phyloP scores from a whole-genome alignment of 2,797 vertebrate genomes.

The Carduelis carduelis region DNA sequence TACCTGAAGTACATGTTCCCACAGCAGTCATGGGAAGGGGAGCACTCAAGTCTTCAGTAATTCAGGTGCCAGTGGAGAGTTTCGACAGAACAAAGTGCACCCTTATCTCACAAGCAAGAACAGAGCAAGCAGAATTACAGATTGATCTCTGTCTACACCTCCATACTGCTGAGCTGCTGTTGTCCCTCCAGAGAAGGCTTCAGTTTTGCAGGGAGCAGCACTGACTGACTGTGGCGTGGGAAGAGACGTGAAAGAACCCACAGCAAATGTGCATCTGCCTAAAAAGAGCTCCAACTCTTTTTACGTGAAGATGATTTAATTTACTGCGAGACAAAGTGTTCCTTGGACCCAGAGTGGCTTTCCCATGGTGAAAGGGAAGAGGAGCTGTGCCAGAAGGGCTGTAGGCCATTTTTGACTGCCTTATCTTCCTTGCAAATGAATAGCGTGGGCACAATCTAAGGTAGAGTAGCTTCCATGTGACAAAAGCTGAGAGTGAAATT shows the following conservation, averaged over 20 bases:
- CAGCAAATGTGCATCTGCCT: neutral
- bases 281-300: neutral
- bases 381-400: neutral
- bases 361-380: neutral
- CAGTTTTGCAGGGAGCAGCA: conserved; percentile 11
- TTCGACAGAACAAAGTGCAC: accelerated
- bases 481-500: neutral
- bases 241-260: neutral
- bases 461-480: neutral
- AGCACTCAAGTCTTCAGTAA: neutral
- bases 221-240: neutral
- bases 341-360: neutral
- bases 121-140: neutral
- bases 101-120: neutral
- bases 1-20: neutral
- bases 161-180: neutral
- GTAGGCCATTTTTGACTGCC: neutral
- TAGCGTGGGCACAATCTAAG: neutral
- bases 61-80: neutral
- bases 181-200: conserved; percentile 34
- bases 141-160: neutral
- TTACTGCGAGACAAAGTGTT: neutral
- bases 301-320: neutral
- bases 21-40: neutral
- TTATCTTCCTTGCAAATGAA: neutral